Conservation (phyloP, 2,113 vertebrate genomes). For the Cichladusa arquata region DNA sequence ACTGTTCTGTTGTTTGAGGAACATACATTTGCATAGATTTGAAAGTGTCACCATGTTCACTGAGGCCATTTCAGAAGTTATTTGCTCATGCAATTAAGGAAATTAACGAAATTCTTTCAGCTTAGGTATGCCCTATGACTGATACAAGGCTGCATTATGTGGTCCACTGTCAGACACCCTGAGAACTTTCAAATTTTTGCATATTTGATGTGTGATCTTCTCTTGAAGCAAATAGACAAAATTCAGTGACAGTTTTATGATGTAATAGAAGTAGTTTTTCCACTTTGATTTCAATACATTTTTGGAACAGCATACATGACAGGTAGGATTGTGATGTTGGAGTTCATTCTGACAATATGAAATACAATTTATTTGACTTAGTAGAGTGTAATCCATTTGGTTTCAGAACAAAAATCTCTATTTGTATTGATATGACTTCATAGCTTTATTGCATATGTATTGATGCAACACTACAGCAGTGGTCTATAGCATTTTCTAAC, state of each 20-base stretch:
- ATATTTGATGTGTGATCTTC: not conserved
- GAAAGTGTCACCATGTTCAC: not conserved
- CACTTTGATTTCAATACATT: not conserved
- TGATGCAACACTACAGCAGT: not conserved
- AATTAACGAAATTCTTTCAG: not conserved
- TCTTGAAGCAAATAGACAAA: not conserved
- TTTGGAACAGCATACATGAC: not conserved
- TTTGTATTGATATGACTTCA: conserved; percentile 21
- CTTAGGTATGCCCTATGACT: not conserved
- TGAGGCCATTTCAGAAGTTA: not conserved
- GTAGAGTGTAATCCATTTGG: not conserved
- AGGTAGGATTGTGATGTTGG: not conserved
- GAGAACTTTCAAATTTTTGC: not conserved
- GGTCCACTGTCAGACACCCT: not conserved
- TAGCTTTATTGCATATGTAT: not conserved
- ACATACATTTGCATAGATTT: not conserved
- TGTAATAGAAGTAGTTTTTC: not conserved
- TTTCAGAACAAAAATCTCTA: conserved; percentile 28
- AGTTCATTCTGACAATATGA: not conserved
- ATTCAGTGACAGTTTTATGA: not conserved
- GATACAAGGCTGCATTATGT: not conserved
- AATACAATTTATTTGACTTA: not conserved
- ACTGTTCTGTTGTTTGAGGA: not conserved
- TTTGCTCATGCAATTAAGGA: not conserved
- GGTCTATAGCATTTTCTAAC: not conserved